phyloP scores from a whole-genome alignment of 2,888 invertebrate genomes.

The Encarsia formosa region DNA sequence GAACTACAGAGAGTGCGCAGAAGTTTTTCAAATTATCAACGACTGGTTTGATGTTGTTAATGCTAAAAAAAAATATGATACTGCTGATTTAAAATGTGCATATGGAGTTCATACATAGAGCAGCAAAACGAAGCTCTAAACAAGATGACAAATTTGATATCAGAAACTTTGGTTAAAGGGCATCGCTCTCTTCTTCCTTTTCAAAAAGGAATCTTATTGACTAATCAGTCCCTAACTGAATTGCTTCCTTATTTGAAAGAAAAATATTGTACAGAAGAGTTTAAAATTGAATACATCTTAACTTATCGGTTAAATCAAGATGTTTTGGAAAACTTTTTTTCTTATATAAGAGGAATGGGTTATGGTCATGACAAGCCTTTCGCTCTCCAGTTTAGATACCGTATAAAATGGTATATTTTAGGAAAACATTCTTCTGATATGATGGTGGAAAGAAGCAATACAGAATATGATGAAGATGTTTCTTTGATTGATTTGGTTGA shows the following conservation, averaged over 20 bases:
- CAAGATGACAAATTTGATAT: neutral
- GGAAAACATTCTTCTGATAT: constrained; percentile 33
- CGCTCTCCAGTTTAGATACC: constrained; percentile 30
- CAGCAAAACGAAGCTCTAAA: constrained; percentile 6
- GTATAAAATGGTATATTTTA: constrained; percentile 34
- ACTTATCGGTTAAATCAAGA: constrained; percentile 24
- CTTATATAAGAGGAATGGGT: constrained; percentile 35
- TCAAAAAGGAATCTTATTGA: constrained; percentile 1
- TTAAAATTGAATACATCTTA: constrained; percentile 11
- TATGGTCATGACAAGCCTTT: constrained; percentile 34
- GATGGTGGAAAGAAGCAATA: constrained; percentile 26
- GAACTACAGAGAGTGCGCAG: constrained; percentile 1
- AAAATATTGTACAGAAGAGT: neutral
- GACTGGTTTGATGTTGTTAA: constrained; percentile 11
- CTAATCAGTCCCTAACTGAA: neutral
- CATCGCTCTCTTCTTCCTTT: neutral
- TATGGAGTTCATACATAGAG: constrained; percentile 1
- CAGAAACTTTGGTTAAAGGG: neutral
- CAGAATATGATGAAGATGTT: constrained; percentile 5
- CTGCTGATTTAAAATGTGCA: neutral
- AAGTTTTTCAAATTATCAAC: constrained; percentile 1
- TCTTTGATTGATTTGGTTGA: neutral
- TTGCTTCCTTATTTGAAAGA: neutral
- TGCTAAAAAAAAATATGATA: constrained; percentile 2
- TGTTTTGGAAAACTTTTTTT: constrained; percentile 34